Evolutionary conservation across 2,888 invertebrate species (phyloP), one percentile per base, ranked within the genome.

Genomic region (Geotrupes spiniger): DNA sequence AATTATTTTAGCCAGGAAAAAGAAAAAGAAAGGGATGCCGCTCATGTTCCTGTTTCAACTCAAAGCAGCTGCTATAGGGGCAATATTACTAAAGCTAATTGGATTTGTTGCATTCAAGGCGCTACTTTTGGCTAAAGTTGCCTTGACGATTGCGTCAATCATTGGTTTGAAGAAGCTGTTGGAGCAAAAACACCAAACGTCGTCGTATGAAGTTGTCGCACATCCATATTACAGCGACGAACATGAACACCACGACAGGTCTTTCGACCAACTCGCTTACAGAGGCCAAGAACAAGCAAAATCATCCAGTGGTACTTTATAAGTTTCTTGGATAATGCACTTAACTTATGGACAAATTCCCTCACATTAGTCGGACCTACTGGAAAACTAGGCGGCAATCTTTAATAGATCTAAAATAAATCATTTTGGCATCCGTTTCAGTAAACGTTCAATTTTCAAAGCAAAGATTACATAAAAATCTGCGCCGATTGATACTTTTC

Each of bases 21-120:
- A 88, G 80, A 76, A 85, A 72, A 88, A 87, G 78, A 82, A 84
- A 63, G 81, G 89, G 63, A 69, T 86, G 68, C 85, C 88, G 33
- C 78, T 90, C 69, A 76, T 89, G 61, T 77, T 89, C 63, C 80
- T 91, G 47, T 76, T 90, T 67, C 87, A 89, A 66, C 74, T 91
- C 70, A 91, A 91, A 77, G 84, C 82, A 49, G 87, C 87, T 57
- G 83, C 86, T 21, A 77, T 91, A 54, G 82, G 89, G 61, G 90
- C 90, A 21, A 74, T 91, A 58, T 84, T 85, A 63, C 79, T 91
- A 48, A 91, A 85, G 59, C 79, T 77, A 59, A 81, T 91, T 63
- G 90, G 89, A 44, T 78, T 91, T 54, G 78, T 90, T 36, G 89
- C 90, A 31, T 81, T 91, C 78, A 91, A 92, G 79, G 91, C 91